phyloP scores from a whole-genome alignment of 2,797 vertebrate genomes.

The Borostomias antarcticus region DNA sequence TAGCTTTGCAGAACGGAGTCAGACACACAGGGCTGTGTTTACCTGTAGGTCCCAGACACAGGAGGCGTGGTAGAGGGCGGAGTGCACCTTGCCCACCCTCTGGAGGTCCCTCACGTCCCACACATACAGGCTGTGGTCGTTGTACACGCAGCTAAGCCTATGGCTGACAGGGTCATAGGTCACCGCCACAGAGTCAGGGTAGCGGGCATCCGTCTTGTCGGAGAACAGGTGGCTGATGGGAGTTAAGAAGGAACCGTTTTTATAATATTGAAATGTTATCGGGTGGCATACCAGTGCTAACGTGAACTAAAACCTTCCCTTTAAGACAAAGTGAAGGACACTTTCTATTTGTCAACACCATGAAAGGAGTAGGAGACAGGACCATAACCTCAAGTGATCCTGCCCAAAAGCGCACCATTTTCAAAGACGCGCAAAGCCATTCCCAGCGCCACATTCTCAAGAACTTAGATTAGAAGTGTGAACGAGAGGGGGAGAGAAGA shows the following conservation, averaged over 20 bases:
- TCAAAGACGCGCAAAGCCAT: too few species aligned
- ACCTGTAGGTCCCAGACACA: slow-evolving; percentile 97
- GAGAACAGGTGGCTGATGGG: slow-evolving; percentile 81
- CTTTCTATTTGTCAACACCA: too few species aligned
- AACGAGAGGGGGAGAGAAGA: not conserved
- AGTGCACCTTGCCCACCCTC: slow-evolving; percentile 91
- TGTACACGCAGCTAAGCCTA: slow-evolving; percentile 93
- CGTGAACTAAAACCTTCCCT: too few species aligned
- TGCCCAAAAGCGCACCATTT: too few species aligned
- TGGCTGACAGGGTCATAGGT: slow-evolving; percentile 87
- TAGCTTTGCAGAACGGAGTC: too few species aligned
- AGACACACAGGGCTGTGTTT: slow-evolving; percentile 52
- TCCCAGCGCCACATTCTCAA: too few species aligned
- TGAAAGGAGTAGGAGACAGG: too few species aligned
- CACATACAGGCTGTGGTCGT: slow-evolving; percentile 94
- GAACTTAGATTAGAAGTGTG: not conserved
- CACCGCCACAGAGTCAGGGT: slow-evolving; percentile 87
- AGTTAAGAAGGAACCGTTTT: too few species aligned
- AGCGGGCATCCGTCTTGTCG: slow-evolving; percentile 71
- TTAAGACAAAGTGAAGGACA: too few species aligned
- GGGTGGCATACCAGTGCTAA: too few species aligned
- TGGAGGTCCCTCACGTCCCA: slow-evolving; percentile 91
- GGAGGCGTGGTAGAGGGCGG: slow-evolving; percentile 89
- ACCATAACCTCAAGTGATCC: too few species aligned
- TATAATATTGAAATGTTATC: too few species aligned